Evolutionary conservation across 2,888 invertebrate species (phyloP).

Genomic region (Caradrina kadenii): DNA sequence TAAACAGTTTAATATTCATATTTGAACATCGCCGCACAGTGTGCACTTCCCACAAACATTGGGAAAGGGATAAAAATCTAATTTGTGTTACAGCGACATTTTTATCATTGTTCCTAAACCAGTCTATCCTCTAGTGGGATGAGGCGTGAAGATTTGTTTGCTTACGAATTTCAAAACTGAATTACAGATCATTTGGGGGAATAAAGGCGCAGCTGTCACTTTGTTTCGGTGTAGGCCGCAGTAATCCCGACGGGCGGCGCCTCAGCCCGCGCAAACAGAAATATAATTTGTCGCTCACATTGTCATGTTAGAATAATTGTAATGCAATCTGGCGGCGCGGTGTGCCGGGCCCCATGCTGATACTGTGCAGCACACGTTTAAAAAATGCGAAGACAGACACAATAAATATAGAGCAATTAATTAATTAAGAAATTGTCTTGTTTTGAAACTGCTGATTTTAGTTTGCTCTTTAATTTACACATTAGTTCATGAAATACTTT

Average conservation of each 20-base stretch:
- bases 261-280: slow-evolving; percentile 58
- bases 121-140: slow-evolving; percentile 42
- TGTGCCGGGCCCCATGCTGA: neutral
- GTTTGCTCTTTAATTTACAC: neutral
- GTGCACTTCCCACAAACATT: neutral
- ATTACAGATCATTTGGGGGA: slow-evolving; percentile 69
- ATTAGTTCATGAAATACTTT: neutral
- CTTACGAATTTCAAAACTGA: slow-evolving; percentile 68
- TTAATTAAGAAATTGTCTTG: neutral
- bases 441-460: neutral
- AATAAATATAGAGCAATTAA: neutral
- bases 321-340: slow-evolving; percentile 54
- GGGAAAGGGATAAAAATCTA: slow-evolving; percentile 24
- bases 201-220: slow-evolving; percentile 71
- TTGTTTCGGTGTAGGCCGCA: slow-evolving; percentile 57
- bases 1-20: slow-evolving; percentile 32
- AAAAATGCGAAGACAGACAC: too few relatives aligned
- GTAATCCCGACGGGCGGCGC: slow-evolving; percentile 63
- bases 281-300: slow-evolving; percentile 77
- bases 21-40: slow-evolving; percentile 15
- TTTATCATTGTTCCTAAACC: slow-evolving; percentile 39
- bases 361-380: neutral
- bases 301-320: slow-evolving; percentile 71
- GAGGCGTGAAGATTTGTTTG: slow-evolving; percentile 60
- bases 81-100: slow-evolving; percentile 36